Evolutionary conservation across 2,797 vertebrate species (phyloP).

Genomic region (Bovichtus diacanthus): DNA sequence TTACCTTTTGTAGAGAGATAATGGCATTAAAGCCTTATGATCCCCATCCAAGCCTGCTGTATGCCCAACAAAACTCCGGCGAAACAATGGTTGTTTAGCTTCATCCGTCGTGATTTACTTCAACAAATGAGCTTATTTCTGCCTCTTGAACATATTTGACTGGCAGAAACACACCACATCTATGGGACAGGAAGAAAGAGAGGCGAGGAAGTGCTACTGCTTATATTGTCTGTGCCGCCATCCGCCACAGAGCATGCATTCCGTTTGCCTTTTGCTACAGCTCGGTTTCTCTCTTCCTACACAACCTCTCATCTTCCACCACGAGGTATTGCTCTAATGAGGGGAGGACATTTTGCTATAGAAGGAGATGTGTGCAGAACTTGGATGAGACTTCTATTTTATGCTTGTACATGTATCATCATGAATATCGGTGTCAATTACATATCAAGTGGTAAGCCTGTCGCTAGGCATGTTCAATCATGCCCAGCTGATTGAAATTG

Average conservation of each 20-base stretch:
- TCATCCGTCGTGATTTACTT: constrained; percentile 38
- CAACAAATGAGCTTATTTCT: constrained; percentile 46
- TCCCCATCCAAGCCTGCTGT: constrained; percentile 36
- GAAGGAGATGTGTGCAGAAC: constrained; percentile 35
- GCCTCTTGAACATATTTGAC: constrained; percentile 25
- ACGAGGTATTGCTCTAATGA: constrained; percentile 53
- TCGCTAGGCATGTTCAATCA: constrained; percentile 32
- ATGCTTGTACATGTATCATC: neutral
- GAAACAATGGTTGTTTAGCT: constrained; percentile 26
- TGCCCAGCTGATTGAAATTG: constrained; percentile 38
- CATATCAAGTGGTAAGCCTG: constrained; percentile 32
- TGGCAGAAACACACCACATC: constrained; percentile 6
- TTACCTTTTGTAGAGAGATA: constrained; percentile 57
- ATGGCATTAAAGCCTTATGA: constrained; percentile 60
- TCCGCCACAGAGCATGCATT: constrained; percentile 14
- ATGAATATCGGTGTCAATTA: constrained; percentile 32
- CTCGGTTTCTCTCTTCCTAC: constrained; percentile 50
- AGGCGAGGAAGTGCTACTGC: constrained; percentile 9
- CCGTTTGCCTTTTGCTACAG: constrained; percentile 28
- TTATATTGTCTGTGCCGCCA: constrained; percentile 14
- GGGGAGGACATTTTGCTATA: constrained; percentile 33
- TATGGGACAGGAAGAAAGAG: constrained; percentile 5
- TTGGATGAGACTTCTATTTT: constrained; percentile 1
- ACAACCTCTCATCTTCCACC: constrained; percentile 44
- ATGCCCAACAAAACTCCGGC: constrained; percentile 32